A percentile compares a stretch with the other conserved stretches of the same genome.
phyloP scores from a whole-genome alignment of 2,113 vertebrate species.

The Cephalopterus ornatus region DNA sequence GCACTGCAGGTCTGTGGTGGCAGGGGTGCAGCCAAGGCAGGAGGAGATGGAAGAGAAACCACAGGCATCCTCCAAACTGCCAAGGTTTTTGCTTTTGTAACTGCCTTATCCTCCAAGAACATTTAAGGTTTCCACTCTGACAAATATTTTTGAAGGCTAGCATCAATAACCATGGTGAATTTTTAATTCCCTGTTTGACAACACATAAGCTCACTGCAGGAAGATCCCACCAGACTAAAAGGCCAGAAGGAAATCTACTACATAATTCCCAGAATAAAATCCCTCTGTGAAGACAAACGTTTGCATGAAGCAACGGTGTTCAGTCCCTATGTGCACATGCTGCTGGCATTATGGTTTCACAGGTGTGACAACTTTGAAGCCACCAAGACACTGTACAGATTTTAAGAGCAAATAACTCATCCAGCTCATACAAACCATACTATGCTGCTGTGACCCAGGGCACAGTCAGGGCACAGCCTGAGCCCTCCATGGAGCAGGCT shows the following conservation, averaged over 20 bases:
- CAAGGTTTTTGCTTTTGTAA: neutral
- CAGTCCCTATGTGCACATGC: rapidly evolving
- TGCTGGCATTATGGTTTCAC: rapidly evolving
- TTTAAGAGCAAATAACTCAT: neutral
- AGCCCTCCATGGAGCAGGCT: neutral
- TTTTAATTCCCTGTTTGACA: neutral
- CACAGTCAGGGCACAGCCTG: neutral
- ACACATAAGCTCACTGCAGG: neutral
- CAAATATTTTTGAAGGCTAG: neutral
- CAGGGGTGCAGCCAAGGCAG: neutral
- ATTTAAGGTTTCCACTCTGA: neutral
- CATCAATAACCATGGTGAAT: neutral
- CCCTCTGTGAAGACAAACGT: neutral
- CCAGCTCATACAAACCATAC: neutral
- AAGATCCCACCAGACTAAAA: neutral
- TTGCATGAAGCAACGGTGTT: neutral
- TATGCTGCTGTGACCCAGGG: rapidly evolving
- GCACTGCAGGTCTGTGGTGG: neutral
- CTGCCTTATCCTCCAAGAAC: neutral
- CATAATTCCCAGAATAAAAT: neutral
- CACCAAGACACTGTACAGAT: neutral
- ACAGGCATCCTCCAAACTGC: neutral
- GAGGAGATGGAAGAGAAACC: neutral
- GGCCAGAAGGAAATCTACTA: neutral
- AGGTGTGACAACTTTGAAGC: neutral